Evolutionary conservation across 1,140 invertebrate species (phyloP).

Genomic region (Drosophila dunni): DNA sequence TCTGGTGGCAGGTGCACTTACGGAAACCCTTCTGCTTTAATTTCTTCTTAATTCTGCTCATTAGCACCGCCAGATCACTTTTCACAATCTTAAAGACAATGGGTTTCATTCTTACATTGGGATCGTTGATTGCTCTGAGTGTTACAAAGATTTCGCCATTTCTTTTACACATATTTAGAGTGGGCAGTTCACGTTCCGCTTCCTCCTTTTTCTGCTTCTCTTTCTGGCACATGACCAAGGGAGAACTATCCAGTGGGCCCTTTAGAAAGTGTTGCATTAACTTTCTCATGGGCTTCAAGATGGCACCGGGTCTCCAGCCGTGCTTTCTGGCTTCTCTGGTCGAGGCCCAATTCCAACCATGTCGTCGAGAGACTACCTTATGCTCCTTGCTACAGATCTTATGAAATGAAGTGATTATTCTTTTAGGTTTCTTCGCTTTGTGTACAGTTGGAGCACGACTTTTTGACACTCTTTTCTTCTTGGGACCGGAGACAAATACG

Average conservation of each 20-base stretch:
- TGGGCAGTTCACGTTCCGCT: slow-evolving; percentile 30
- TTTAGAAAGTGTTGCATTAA: slow-evolving; percentile 70
- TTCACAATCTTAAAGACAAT: slow-evolving; percentile 77
- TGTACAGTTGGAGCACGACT: too few species aligned
- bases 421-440: neutral
- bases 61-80: slow-evolving; percentile 51
- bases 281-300: slow-evolving; percentile 42
- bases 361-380: slow-evolving; percentile 51
- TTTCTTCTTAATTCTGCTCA: slow-evolving; percentile 52
- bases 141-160: slow-evolving; percentile 72
- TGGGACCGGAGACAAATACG: neutral
- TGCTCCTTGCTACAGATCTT: slow-evolving; percentile 46
- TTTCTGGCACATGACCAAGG: slow-evolving; percentile 26
- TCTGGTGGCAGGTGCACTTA: slow-evolving; percentile 71
- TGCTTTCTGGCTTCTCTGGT: slow-evolving; percentile 37
- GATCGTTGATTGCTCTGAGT: slow-evolving; percentile 46
- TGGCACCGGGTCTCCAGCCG: slow-evolving; percentile 76
- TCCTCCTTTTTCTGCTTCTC: neutral
- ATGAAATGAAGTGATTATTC: slow-evolving; percentile 35
- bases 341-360: slow-evolving; percentile 73
- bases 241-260: slow-evolving; percentile 12
- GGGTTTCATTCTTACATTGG: slow-evolving; percentile 53
- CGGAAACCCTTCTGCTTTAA: slow-evolving; percentile 67
- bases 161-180: slow-evolving; percentile 66
- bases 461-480: neutral